Conservation (phyloP, 2,113 vertebrate genomes). For the Desmodus rotundus region DNA sequence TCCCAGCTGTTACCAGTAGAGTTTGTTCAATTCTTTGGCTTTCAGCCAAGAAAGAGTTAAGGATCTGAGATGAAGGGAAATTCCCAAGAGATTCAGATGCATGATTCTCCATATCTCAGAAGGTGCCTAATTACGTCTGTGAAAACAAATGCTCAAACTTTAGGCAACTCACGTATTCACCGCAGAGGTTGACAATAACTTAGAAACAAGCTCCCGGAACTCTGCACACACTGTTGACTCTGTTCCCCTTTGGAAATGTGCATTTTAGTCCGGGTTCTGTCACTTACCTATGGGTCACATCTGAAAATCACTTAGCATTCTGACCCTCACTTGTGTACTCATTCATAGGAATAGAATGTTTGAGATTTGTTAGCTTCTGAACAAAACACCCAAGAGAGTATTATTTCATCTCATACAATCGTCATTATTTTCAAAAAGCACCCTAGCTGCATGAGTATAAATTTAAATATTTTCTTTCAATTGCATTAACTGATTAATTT, state of each 20-base stretch:
- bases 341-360: not conserved
- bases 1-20: not conserved
- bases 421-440: not conserved
- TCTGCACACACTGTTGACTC: not conserved
- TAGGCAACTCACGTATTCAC: not conserved
- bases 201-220: not conserved
- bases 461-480: not conserved
- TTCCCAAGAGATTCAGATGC: not conserved
- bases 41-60: not conserved
- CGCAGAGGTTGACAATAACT: not conserved
- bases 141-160: not conserved
- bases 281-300: not conserved
- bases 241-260: not conserved
- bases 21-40: conserved; percentile 4
- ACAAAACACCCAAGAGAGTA: not conserved
- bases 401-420: not conserved
- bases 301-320: not conserved
- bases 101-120: not conserved
- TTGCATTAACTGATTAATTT: not conserved
- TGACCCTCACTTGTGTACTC: not conserved
- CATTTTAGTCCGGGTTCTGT: not conserved
- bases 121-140: not conserved
- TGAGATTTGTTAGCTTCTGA: not conserved
- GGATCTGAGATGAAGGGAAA: not conserved
- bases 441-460: not conserved